Conservation (phyloP, 2,797 vertebrate species). For the Delichon dasypus region DNA sequence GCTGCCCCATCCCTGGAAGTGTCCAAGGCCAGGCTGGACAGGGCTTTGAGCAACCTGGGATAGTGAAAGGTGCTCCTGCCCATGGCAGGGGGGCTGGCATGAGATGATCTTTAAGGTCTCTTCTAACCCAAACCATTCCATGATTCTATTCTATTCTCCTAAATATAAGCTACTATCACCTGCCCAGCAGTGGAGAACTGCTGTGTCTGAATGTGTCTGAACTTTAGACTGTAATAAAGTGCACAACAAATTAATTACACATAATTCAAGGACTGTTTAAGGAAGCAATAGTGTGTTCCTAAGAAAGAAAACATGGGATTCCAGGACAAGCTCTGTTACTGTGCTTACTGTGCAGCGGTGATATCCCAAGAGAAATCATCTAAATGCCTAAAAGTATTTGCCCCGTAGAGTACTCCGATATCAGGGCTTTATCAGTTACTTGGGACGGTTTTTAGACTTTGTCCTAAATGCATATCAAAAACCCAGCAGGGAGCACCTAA, state of each 20-base stretch:
- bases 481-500: neutral
- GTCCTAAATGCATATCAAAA: neutral
- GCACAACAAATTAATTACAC: neutral
- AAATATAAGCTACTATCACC: neutral
- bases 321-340: neutral
- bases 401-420: neutral
- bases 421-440: neutral
- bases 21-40: accelerated
- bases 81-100: neutral
- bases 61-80: neutral
- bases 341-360: neutral
- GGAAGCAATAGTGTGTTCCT: neutral
- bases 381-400: neutral
- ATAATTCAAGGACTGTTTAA: neutral
- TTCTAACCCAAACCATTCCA: neutral
- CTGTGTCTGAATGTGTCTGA: neutral
- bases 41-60: neutral
- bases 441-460: neutral
- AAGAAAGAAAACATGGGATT: neutral
- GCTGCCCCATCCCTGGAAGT: neutral
- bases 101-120: neutral
- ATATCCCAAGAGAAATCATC: neutral
- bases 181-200: neutral
- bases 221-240: neutral
- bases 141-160: neutral